A percentile compares a stretch with the other conserved stretches of the same genome.
These are phyloP conservation scores for Tetramorium simillimum DNA, from an alignment of 1,140 invertebrate species.

Conservation along the genomic window DNA sequence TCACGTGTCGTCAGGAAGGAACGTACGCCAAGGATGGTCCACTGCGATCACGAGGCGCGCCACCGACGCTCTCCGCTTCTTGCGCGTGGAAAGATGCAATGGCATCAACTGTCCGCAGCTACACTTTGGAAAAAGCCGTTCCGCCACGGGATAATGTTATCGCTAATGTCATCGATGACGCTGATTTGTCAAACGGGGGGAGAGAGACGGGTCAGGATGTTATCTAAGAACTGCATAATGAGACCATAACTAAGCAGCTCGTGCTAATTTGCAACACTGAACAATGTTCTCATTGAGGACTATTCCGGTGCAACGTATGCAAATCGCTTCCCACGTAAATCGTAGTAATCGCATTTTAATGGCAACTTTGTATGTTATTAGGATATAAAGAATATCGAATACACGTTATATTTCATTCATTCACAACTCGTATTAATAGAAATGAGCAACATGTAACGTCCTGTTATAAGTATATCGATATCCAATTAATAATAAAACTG, in stretches of 20 bases:
- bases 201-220: background rate
- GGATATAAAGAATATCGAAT: too few species aligned
- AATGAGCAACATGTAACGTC: too few species aligned
- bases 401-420: too few species aligned
- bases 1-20: background rate
- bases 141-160: slow-evolving; percentile 2
- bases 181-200: background rate
- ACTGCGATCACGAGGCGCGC: background rate
- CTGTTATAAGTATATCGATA: too few species aligned
- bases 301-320: background rate
- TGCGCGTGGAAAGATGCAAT: slow-evolving; percentile 11
- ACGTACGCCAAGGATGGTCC: background rate
- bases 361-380: background rate
- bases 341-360: too few species aligned
- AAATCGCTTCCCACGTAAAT: background rate
- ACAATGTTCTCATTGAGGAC: too few species aligned
- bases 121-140: background rate
- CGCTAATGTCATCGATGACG: background rate
- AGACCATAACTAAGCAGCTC: background rate
- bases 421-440: too few species aligned
- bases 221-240: background rate
- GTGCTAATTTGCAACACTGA: background rate
- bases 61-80: background rate
- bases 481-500: too few species aligned
- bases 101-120: background rate